A percentile compares a stretch with the other conserved stretches of the same genome.
Conservation (phyloP, 1,140 invertebrate species). For the Hyles euphorbiae region DNA sequence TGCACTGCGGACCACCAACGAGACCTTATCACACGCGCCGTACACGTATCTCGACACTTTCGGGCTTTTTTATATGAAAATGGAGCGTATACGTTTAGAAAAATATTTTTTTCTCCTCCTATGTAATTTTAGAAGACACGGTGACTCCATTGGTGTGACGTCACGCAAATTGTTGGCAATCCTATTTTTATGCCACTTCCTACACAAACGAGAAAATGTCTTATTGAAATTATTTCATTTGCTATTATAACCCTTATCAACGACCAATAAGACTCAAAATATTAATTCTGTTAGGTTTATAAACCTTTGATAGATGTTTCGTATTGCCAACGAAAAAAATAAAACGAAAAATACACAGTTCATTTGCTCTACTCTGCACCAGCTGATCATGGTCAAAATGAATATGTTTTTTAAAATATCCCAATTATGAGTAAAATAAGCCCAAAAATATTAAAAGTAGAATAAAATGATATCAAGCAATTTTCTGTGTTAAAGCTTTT, state of each 20-base stretch:
- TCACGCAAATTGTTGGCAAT: slow-evolving; percentile 71
- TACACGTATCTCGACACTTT: slow-evolving; percentile 46
- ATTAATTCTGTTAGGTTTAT: slow-evolving; percentile 29
- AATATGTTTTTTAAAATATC: neutral
- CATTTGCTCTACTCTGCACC: slow-evolving; percentile 7
- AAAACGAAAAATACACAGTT: slow-evolving; percentile 3
- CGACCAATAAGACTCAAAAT: slow-evolving; percentile 51
- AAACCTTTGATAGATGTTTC: slow-evolving; percentile 25
- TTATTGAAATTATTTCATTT: slow-evolving; percentile 27
- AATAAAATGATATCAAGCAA: no score
- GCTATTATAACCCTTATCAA: slow-evolving; percentile 50
- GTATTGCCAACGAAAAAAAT: slow-evolving; percentile 40
- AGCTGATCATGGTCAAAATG: slow-evolving; percentile 13
- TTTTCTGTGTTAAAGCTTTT: no score
- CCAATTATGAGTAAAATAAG: neutral
- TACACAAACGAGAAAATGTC: slow-evolving; percentile 46
- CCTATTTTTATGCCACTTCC: slow-evolving; percentile 70
- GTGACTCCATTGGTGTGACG: slow-evolving; percentile 60
- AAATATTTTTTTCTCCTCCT: slow-evolving; percentile 53
- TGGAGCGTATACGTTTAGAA: slow-evolving; percentile 48
- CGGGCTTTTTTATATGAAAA: slow-evolving; percentile 44
- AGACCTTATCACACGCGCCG: slow-evolving; percentile 43
- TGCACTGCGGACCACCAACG: neutral
- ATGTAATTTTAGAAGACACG: slow-evolving; percentile 71
- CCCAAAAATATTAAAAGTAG: no score